Evolutionary conservation across 1,140 invertebrate genomes (phyloP), one percentile per base, ranked within the genome.

Genomic region (Macrobrachium rosenbergii): DNA sequence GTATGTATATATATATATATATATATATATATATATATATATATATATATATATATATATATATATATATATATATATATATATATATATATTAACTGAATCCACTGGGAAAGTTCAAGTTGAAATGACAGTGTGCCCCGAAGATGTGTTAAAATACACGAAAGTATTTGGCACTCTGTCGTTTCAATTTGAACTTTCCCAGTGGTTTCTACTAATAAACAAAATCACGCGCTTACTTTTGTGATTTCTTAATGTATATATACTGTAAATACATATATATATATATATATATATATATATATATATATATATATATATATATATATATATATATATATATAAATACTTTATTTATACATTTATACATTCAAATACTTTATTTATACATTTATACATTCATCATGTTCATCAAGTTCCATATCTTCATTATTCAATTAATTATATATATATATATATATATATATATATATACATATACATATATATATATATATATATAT

Each of bases 391-490:
- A 28, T 79, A 62, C 14, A 79, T 79, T n/a, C n/a, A n/a, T n/a
- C n/a, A n/a, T n/a, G n/a, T n/a, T n/a, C n/a, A n/a, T n/a, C n/a
- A n/a, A n/a, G n/a, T n/a, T n/a, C n/a, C n/a, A n/a, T n/a, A n/a
- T n/a, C n/a, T n/a, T n/a, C n/a, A n/a, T n/a, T n/a, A n/a, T n/a
- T n/a, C n/a, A n/a, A n/a, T n/a, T n/a, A 60, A 23, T 60, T 62
- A 79, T 79, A 79, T 79, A 79, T 79, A 79, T 62, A 79, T 79
- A 79, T 79, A 79, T 79, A 79, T 79, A 79, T 62, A 79, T 79
- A 79, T 79, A 79, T 79, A 79, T 79, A 79, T 79, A 79, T 79
- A 63, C 60, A 79, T 79, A 79, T 79, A 79, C 60, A 79, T 79
- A 79, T 79, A 79, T 79, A 28, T 79, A 28, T 79, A 28, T 79